These are phyloP conservation scores for Diaperis boleti DNA, from an alignment of 2,888 invertebrate genomes.

Conservation along the genomic window DNA sequence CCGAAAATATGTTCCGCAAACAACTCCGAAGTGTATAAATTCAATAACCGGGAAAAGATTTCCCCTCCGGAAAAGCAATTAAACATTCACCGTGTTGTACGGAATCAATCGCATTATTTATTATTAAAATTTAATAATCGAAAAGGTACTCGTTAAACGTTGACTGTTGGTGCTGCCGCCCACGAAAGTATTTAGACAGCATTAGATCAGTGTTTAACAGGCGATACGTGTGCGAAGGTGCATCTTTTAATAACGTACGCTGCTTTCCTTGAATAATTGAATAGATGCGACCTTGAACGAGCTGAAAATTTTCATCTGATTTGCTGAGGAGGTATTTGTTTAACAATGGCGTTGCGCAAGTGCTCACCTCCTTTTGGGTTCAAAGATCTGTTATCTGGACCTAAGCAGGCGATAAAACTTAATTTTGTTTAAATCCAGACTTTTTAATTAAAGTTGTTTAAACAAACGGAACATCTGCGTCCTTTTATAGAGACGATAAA, in stretches of 20 bases:
- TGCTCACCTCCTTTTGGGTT: neutral
- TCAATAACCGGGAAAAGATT: constrained; percentile 24
- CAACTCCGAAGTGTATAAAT: constrained; percentile 23
- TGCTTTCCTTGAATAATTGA: constrained; percentile 29
- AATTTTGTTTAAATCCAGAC: constrained; percentile 3
- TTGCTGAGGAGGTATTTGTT: neutral
- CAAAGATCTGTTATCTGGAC: constrained; percentile 18
- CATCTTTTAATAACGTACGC: constrained; percentile 25
- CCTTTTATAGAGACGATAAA: constrained; percentile 16
- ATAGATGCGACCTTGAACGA: constrained; percentile 12
- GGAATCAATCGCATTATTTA: constrained; percentile 23
- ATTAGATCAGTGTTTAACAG: constrained; percentile 30
- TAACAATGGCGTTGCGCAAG: neutral
- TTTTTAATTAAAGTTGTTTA: neutral
- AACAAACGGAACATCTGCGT: constrained; percentile 9
- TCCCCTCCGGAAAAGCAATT: constrained; percentile 14
- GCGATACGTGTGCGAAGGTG: constrained; percentile 16
- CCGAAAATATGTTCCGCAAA: constrained; percentile 17
- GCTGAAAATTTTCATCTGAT: constrained; percentile 16
- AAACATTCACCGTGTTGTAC: constrained; percentile 15
- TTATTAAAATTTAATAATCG: constrained; percentile 22
- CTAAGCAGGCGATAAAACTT: constrained; percentile 1
- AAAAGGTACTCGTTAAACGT: constrained; percentile 15
- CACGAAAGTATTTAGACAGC: constrained; percentile 21
- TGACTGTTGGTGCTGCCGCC: constrained; percentile 14